Evolutionary conservation across 1,140 invertebrate genomes (phyloP).

Genomic region (Hyposmocoma kahamanoa): DNA sequence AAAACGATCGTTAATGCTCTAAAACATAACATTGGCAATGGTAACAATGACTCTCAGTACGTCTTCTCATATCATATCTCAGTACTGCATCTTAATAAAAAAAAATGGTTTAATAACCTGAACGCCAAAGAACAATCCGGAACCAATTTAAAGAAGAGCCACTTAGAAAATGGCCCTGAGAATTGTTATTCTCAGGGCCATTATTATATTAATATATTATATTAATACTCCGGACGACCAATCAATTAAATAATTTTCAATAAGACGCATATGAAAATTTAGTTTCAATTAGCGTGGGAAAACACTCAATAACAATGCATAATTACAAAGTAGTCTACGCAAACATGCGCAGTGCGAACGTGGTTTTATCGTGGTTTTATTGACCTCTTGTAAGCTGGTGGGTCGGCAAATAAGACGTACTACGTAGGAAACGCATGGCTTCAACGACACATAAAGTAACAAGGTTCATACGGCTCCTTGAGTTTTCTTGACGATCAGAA

Average conservation of each 20-base stretch:
- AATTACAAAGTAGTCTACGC: neutral
- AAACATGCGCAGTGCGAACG: neutral
- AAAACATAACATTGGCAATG: too few relatives aligned
- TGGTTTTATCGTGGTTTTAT: slow-evolving; percentile 7
- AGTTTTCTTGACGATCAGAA: slow-evolving; percentile 17
- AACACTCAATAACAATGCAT: neutral
- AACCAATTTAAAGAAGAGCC: slow-evolving; percentile 40
- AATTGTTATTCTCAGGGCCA: slow-evolving; percentile 28
- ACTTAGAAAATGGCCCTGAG: slow-evolving; percentile 20
- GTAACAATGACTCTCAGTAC: too few relatives aligned
- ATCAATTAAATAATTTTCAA: slow-evolving; percentile 16
- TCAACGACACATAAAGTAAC: slow-evolving; percentile 17
- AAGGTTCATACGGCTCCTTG: slow-evolving; percentile 15
- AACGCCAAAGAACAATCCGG: slow-evolving; percentile 39
- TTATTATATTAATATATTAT: slow-evolving; percentile 33
- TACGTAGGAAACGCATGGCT: slow-evolving; percentile 18
- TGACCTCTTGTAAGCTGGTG: slow-evolving; percentile 9
- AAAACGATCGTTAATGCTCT: too few relatives aligned
- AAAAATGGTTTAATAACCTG: too few relatives aligned
- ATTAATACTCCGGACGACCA: slow-evolving; percentile 22
- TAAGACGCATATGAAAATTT: slow-evolving; percentile 2
- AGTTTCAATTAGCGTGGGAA: slow-evolving; percentile 4
- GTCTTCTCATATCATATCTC: too few relatives aligned
- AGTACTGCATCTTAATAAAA: too few relatives aligned
- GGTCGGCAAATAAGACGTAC: slow-evolving; percentile 11